Conservation (phyloP, 2,113 vertebrate species). For the Argyrosomus japonicus region DNA sequence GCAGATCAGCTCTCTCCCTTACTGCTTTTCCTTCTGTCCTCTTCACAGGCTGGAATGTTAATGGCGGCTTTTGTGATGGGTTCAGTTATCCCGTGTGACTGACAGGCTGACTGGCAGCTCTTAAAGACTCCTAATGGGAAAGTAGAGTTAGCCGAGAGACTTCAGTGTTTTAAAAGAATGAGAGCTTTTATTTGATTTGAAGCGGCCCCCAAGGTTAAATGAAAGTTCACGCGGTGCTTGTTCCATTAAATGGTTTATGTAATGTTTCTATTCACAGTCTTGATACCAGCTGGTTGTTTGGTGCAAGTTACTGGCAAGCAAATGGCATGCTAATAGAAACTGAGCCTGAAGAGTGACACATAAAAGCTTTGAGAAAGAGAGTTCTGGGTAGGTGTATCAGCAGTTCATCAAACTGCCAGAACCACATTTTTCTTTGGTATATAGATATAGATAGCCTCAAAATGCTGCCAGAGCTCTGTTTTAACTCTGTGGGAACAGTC, state of each 20-base stretch:
- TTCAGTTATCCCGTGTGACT: constrained; percentile 63
- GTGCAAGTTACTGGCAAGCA: constrained; percentile 11
- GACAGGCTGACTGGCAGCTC: constrained; percentile 64
- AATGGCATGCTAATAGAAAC: not conserved
- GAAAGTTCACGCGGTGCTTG: constrained; percentile 14
- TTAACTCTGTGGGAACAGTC: not conserved
- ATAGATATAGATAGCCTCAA: too few relatives aligned
- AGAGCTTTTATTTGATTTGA: constrained; percentile 50
- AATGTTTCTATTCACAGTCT: constrained; percentile 23
- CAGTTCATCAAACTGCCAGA: not conserved
- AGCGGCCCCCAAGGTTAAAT: constrained; percentile 28
- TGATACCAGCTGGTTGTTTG: constrained; percentile 1
- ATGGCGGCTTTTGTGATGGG: constrained; percentile 71
- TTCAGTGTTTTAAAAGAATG: constrained; percentile 37
- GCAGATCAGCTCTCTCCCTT: constrained; percentile 61
- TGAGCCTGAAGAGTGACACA: not conserved
- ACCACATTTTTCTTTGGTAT: not conserved
- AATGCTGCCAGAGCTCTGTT: not conserved
- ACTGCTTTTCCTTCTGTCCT: constrained; percentile 38
- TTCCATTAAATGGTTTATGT: constrained; percentile 33
- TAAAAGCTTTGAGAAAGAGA: not conserved
- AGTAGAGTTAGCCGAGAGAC: not conserved
- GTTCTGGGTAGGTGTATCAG: too few relatives aligned
- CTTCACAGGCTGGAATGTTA: constrained; percentile 76
- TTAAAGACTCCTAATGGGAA: constrained; percentile 52